Evolutionary conservation across 2,113 vertebrate species (phyloP).

Genomic region (Canis aureus): DNA sequence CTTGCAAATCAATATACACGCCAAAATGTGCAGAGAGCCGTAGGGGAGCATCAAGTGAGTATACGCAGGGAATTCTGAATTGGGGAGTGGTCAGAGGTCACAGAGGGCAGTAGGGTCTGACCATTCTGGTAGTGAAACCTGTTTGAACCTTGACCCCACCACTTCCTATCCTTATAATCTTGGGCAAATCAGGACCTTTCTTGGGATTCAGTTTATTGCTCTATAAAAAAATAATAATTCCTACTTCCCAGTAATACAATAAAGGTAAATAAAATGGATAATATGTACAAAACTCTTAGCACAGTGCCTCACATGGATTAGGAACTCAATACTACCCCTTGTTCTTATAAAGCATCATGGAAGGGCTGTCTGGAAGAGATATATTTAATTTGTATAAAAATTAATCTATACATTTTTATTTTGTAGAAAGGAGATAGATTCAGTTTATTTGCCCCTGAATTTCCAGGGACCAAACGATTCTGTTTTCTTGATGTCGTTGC

Average conservation of each 20-base stretch:
- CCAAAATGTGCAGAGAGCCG: not conserved
- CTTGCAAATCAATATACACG: not conserved
- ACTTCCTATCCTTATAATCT: not conserved
- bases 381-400: constrained; percentile 39
- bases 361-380: not conserved
- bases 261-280: not conserved
- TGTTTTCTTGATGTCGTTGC: not conserved
- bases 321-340: constrained; percentile 1
- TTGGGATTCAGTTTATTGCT: constrained; percentile 20
- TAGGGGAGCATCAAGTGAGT: too few species aligned
- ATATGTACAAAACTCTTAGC: not conserved
- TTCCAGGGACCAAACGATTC: not conserved
- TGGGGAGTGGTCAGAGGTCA: not conserved
- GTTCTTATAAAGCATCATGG: not conserved
- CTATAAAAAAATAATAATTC: not conserved
- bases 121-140: not conserved
- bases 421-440: constrained; percentile 18
- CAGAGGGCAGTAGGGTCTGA: not conserved
- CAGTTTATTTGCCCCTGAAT: not conserved
- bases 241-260: not conserved
- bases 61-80: not conserved
- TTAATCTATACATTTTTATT: not conserved
- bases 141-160: not conserved
- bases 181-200: not conserved
- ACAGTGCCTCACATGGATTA: not conserved